Conservation (phyloP, 2,888 invertebrate species). For the Drosophila recens region DNA sequence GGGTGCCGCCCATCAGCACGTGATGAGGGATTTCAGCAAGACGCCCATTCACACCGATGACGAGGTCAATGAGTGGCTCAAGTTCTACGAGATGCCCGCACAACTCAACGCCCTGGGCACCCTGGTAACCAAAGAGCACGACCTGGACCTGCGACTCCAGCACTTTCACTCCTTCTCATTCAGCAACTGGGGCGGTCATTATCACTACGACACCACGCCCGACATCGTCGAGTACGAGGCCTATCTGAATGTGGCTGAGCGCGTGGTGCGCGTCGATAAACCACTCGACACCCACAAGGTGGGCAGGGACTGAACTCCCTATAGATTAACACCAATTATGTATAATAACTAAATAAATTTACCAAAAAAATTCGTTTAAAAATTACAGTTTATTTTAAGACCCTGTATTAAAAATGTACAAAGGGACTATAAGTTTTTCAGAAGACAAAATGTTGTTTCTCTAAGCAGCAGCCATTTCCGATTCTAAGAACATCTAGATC, state of each 20-base stretch:
- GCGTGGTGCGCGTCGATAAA: slow-evolving; percentile 91
- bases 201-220: slow-evolving; percentile 97
- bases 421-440: too few species aligned
- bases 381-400: slow-evolving; percentile 1
- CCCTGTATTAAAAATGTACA: background rate
- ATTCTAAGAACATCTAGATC: background rate
- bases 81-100: slow-evolving; percentile 95
- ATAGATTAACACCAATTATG: background rate
- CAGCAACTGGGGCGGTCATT: slow-evolving; percentile 96
- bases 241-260: slow-evolving; percentile 92
- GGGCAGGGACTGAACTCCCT: slow-evolving; percentile 90
- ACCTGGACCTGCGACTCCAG: slow-evolving; percentile 95
- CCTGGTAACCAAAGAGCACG: slow-evolving; percentile 93
- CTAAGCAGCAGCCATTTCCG: too few species aligned
- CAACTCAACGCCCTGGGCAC: slow-evolving; percentile 95
- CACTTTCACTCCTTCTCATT: slow-evolving; percentile 97
- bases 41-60: slow-evolving; percentile 90
- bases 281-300: slow-evolving; percentile 89
- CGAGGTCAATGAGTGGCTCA: slow-evolving; percentile 94
- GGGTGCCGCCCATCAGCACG: slow-evolving; percentile 95
- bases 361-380: slow-evolving; percentile 20
- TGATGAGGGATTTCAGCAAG: slow-evolving; percentile 97
- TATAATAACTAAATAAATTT: slow-evolving; percentile 11
- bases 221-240: slow-evolving; percentile 93
- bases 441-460: too few species aligned